Base-by-base conservation (phyloP, 2,888 invertebrate genomes). In the Limnephilus marmoratus region DNA sequence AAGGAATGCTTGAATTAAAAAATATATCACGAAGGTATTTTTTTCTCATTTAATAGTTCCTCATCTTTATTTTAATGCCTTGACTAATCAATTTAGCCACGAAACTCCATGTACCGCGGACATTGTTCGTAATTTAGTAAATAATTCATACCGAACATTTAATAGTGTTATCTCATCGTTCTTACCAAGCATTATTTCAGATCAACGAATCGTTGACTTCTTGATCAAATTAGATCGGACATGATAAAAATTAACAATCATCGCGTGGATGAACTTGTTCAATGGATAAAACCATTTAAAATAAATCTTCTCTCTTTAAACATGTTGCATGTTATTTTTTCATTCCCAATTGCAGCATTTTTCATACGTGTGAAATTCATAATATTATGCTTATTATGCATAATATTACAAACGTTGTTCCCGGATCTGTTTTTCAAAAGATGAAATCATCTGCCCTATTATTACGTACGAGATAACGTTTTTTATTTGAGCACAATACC, bases 391-490 rank as follows among this genome's bases (percentile, higher is more conserved):
- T 41, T 41, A 41, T 41, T 41, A 41, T 41, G 41, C 41, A 86
- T 86, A 29, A 15, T 29, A 29, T 15, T n/a, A n/a, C n/a, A 24
- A 68, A 24, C 68, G 68, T n/a, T 24, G 68, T 86, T 45, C 86
- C 86, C 86, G 86, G 86, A 86, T 86, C 86, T 86, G 24, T 13
- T 45, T 86, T 86, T 85, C 15, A 86, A 41, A 29, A 11, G 86
- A 86, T 86, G 86, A 86, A 86, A 45, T 86, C 85, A 86, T 86
- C 85, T 41, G 49, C 41, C 24, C 34, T 37, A 68, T 68, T 68
- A 68, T 68, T 68, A 68, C 68, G 24, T 68, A 34, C 83, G n/a
- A 82, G 37, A 83, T 37, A 41, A 11, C 24, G 37, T 68, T 83
- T 83, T 82, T 83, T 83, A 83, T 83, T 18, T 12, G 24, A 83